phyloP scores from a whole-genome alignment of 2,888 invertebrate genomes.

The Brachyptera putata region DNA sequence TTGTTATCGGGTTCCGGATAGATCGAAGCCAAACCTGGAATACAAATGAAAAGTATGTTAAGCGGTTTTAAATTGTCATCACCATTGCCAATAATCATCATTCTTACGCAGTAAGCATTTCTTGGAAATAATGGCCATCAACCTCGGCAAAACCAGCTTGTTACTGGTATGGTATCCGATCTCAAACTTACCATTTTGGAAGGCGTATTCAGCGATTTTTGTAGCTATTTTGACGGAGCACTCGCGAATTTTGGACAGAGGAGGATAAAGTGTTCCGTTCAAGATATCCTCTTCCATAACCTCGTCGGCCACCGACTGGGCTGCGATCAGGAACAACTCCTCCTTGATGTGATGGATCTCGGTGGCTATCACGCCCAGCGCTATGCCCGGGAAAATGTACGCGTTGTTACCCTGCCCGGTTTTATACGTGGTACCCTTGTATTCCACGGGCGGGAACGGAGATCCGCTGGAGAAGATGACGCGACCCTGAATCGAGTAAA shows the following conservation, averaged over 20 bases:
- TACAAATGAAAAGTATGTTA: too few species aligned
- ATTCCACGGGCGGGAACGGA: conserved; percentile 83
- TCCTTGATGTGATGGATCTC: conserved; percentile 92
- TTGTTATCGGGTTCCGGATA: conserved; percentile 82
- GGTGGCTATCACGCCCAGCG: conserved; percentile 88
- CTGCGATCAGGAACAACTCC: conserved; percentile 89
- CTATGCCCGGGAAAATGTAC: conserved; percentile 95
- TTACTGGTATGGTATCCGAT: too few species aligned
- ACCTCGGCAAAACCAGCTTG: too few species aligned
- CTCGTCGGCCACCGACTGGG: conserved; percentile 81
- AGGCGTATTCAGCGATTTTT: conserved; percentile 83
- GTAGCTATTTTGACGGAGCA: conserved; percentile 88
- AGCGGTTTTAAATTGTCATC: too few species aligned
- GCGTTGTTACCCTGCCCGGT: conserved; percentile 98
- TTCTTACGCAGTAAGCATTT: too few species aligned
- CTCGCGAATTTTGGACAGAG: conserved; percentile 74
- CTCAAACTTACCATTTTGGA: conserved; percentile 65
- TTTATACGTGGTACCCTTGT: conserved; percentile 72
- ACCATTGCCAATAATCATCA: too few species aligned
- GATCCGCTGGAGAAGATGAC: conserved; percentile 95
- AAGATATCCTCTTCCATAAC: conserved; percentile 79
- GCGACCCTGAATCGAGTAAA: conserved; percentile 71
- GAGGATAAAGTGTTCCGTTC: conserved; percentile 89
- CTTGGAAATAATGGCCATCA: too few species aligned
- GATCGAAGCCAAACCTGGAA: conserved; percentile 69